These are phyloP conservation scores for Zonitis immaculata DNA, from an alignment of 2,888 invertebrate genomes.

Conservation along the genomic window DNA sequence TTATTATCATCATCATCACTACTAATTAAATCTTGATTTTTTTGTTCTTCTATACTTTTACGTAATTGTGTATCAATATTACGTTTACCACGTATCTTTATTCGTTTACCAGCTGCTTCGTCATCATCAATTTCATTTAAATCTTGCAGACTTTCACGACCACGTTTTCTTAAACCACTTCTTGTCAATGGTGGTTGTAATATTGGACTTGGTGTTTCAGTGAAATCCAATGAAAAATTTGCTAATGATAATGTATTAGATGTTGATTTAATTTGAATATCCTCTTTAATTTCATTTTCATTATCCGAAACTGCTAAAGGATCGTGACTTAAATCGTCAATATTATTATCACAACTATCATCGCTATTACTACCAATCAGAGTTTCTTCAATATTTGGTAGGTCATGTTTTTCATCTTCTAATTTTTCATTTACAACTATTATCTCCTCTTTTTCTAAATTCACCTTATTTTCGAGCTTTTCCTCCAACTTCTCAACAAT, in stretches of 20 bases:
- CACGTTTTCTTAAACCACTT: constrained; percentile 34
- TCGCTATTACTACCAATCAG: constrained; percentile 14
- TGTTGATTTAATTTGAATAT: constrained; percentile 51
- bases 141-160: constrained; percentile 28
- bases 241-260: constrained; percentile 32
- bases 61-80: constrained; percentile 39
- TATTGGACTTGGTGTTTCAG: constrained; percentile 29
- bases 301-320: constrained; percentile 43
- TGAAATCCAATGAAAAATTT: constrained; percentile 37
- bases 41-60: constrained; percentile 53
- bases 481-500: background rate
- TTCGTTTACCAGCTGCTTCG: constrained; percentile 27
- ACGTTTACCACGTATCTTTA: constrained; percentile 38
- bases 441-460: background rate
- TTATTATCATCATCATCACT: constrained; percentile 48
- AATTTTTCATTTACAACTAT: background rate
- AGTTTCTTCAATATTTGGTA: constrained; percentile 14
- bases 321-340: constrained; percentile 38
- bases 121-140: constrained; percentile 18
- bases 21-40: constrained; percentile 50
- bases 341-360: constrained; percentile 21
- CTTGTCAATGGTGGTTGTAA: constrained; percentile 22
- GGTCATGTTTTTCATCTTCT: constrained; percentile 6
- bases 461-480: background rate
- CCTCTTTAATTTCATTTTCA: constrained; percentile 50